Evolutionary conservation across 2,888 invertebrate species (phyloP), one percentile per base, ranked within the genome.

Genomic region (Amblyteles armatorius): DNA sequence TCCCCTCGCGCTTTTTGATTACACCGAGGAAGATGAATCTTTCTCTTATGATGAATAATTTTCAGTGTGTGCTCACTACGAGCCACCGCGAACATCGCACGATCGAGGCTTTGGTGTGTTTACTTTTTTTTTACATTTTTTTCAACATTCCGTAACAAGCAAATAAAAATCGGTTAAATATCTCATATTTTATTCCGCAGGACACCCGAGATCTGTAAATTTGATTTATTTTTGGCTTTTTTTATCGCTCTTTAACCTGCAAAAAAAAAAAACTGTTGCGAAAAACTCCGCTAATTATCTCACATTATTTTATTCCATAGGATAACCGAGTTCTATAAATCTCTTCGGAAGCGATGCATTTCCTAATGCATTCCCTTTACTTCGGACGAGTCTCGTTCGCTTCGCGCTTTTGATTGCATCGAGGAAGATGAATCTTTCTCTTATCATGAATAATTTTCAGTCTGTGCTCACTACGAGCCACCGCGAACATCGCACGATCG

Each of bases 321-420:
- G 9, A 7, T 36, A 36, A 36, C 0, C 36, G 6, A 36, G 36
- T 36, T 13, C 3, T 44, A 13, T 44, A 44, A 44, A 44, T 13
- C 13, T 13, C 3, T 44, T 13, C 44, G 44, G 13, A 13, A 13
- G 3, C 44, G 36, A 82, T 79, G 82, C 60, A 76, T 82, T 82
- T 85, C 79, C 76, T 85, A 79, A 85, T 85, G 85, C 82, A 85
- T 79, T 78, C 65, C 71, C 82, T 79, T 72, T 79, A 44, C 55
- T 40, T 48, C 48, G 6, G 60, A 44, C 50, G 44, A 7, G 69
- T 36, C 50, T 72, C 40, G 26, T 48, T 33, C 44, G 19, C 26
- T 33, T 33, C 65, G 48, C 26, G 63, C 44, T 55, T 60, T 79
- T 73, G 74, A 76, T 82, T 85, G 52, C 84, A 72, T 11, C 50